Percentiles rank a stretch among this genome's conserved stretches.
phyloP scores from a whole-genome alignment of 2,797 vertebrate species.

The Vireo griseus region DNA sequence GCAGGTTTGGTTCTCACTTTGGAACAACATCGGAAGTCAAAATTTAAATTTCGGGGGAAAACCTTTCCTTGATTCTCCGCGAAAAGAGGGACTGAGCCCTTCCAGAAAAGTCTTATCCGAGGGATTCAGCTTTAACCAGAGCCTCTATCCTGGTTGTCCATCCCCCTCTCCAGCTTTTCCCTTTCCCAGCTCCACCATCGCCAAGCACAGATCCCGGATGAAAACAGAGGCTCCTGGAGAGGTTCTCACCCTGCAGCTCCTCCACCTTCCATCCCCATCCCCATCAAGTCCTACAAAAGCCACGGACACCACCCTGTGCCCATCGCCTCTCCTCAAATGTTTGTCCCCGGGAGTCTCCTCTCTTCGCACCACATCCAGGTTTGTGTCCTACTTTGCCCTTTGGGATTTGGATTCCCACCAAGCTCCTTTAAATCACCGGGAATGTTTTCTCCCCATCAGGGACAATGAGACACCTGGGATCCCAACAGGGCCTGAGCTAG shows the following conservation, averaged over 20 bases:
- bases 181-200: background rate
- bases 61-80: background rate
- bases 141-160: rapidly evolving
- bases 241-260: background rate
- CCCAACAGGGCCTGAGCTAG: background rate
- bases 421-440: background rate
- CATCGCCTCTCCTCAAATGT: background rate
- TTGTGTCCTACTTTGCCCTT: background rate
- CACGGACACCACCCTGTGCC: rapidly evolving
- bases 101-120: background rate
- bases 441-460: background rate
- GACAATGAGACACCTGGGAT: background rate
- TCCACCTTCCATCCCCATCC: background rate
- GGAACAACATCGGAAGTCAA: background rate
- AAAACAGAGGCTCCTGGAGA: background rate
- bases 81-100: background rate
- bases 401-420: background rate
- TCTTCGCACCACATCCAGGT: background rate
- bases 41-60: background rate
- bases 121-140: background rate
- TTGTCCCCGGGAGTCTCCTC: background rate
- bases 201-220: background rate
- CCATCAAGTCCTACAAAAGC: background rate
- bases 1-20: constrained; percentile 25
- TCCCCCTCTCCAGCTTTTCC: background rate